Percentiles rank a stretch among this genome's conserved stretches.
Conservation (phyloP, 2,797 vertebrate genomes). For the Clarias pachynema region DNA sequence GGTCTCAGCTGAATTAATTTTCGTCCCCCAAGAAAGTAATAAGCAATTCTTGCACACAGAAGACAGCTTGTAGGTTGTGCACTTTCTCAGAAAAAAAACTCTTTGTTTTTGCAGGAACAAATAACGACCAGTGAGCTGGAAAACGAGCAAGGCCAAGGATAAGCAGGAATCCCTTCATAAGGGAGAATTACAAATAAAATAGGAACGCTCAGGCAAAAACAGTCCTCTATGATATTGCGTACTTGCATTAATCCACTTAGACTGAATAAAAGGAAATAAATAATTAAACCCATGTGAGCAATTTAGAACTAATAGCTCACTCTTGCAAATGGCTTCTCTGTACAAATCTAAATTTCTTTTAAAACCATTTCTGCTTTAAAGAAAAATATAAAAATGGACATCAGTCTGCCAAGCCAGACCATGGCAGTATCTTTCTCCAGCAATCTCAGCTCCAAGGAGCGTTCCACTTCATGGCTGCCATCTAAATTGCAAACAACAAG, state of each 20-base stretch:
- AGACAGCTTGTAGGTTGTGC: slow-evolving; percentile 4
- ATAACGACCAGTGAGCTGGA: slow-evolving; percentile 18
- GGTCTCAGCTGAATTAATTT: slow-evolving; percentile 51
- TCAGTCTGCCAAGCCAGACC: not conserved
- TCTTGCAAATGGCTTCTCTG: slow-evolving; percentile 8
- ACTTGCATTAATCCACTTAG: slow-evolving; percentile 7
- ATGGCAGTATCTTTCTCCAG: slow-evolving; percentile 1
- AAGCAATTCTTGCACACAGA: slow-evolving; percentile 18
- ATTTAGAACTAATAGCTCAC: slow-evolving; percentile 6
- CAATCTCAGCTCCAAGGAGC: slow-evolving; percentile 28
- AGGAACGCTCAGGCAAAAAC: not conserved
- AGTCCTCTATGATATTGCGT: not conserved
- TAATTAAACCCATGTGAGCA: not conserved
- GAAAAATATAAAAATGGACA: slow-evolving; percentile 4
- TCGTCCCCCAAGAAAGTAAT: slow-evolving; percentile 44
- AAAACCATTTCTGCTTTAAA: slow-evolving; percentile 3
- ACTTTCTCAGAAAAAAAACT: slow-evolving; percentile 42
- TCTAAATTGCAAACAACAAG: slow-evolving; percentile 70
- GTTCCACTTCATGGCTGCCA: slow-evolving; percentile 51
- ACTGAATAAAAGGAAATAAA: slow-evolving; percentile 3
- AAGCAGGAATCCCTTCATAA: slow-evolving; percentile 17
- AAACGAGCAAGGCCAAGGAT: slow-evolving; percentile 28
- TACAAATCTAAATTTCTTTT: not conserved
- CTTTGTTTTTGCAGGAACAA: slow-evolving; percentile 47
- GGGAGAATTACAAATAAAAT: slow-evolving; percentile 9